phyloP scores from a whole-genome alignment of 2,113 vertebrate genomes.

The Siniperca chuatsi region DNA sequence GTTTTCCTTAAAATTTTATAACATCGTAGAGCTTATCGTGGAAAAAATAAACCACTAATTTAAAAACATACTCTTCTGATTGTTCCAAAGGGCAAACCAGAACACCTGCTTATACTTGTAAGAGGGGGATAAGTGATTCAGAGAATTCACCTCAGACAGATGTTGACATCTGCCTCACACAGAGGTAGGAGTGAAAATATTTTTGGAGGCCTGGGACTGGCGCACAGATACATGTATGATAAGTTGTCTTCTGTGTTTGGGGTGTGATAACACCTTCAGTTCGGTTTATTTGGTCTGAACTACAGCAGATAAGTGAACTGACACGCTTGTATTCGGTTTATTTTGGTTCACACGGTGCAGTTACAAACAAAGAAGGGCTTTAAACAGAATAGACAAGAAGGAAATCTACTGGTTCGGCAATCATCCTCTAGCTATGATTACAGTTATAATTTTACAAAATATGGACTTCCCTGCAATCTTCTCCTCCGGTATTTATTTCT shows the following conservation, averaged over 20 bases:
- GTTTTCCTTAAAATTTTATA: background rate
- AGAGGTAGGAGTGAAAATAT: background rate
- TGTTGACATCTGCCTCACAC: constrained; percentile 47
- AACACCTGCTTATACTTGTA: constrained; percentile 34
- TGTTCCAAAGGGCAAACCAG: constrained; percentile 5
- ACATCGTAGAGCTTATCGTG: background rate
- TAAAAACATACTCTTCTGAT: constrained; percentile 3
- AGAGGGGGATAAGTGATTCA: constrained; percentile 13
- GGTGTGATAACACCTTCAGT: background rate
- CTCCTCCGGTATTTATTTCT: background rate
- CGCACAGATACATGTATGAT: background rate
- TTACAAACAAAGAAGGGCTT: background rate
- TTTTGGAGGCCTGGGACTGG: background rate
- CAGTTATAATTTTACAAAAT: background rate
- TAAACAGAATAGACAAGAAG: background rate
- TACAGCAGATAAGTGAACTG: background rate
- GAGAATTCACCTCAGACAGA: constrained; percentile 39
- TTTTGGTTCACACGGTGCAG: background rate
- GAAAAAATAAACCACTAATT: background rate
- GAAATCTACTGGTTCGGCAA: background rate
- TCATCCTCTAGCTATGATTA: background rate
- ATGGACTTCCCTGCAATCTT: background rate
- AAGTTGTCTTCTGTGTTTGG: background rate
- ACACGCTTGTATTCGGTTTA: background rate
- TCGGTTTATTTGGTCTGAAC: background rate